Base-by-base conservation (phyloP, 2,113 vertebrate species). In the Eonycteris spelaea region DNA sequence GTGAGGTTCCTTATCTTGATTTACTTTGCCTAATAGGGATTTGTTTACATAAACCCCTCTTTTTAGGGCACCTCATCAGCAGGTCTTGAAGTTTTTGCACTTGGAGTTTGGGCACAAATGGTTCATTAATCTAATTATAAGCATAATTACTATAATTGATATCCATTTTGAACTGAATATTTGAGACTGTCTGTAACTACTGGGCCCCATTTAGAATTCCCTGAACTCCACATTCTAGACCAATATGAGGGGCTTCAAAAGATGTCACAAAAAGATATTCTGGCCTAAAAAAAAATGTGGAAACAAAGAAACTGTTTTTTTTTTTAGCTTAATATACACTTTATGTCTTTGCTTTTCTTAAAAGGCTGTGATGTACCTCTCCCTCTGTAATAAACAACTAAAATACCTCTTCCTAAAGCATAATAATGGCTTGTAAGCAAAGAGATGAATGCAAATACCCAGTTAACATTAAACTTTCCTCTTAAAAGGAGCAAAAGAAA, bases 41-140 rank as follows among this genome's bases (percentile, higher is more conserved):
- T 98, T 98, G 98, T 98, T 99, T 98, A 98, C 96, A 94, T 95
- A 98, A 98, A 98, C 90, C 94, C 94, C 67, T 83, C 83, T 98
- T 98, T 98, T 98, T 97, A 97, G 96, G 86, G 78, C 96, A 85
- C 96, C 93, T 95, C 97, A 93, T 90, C 96, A 96, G 97, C 96
- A 97, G 97, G 94, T 95, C 96, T 97, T 79, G 87, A 98, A 98
- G 98, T 98, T 98, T 98, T 98, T 97, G 94, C 97, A 97, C 97
- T 97, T 97, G 97, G 98, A 98, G 98, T 98, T 97, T 96, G 97
- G 97, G 97, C 97, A 95, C 95, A 97, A 97, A 98, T 97, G 98
- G 98, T 98, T 99, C 98, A 98, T 99, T 99, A 99, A 98, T 98
- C 98, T 98, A 98, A 99, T 99, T 98, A 99, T 97, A 97, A 97